Conservation (phyloP, 2,888 invertebrate genomes). For the Polyommatus icarus region DNA sequence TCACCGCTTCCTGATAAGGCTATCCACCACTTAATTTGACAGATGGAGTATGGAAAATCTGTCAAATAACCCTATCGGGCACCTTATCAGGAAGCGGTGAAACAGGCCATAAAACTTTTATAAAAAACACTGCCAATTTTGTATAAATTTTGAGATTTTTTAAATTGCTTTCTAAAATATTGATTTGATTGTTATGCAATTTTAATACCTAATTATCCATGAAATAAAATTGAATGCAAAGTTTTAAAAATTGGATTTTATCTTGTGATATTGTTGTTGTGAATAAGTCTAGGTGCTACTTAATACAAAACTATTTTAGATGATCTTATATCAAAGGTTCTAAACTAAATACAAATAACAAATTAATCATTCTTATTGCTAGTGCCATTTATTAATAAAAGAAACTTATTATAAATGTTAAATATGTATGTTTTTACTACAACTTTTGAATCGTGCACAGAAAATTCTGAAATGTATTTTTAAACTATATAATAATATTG, state of each 20-base stretch:
- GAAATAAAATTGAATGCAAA: background rate
- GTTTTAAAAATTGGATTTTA: background rate
- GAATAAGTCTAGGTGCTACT: conserved; percentile 4
- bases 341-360: conserved; percentile 8
- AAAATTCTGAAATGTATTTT: background rate
- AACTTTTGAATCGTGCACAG: background rate
- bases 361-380: conserved; percentile 14
- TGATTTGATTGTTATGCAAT: background rate
- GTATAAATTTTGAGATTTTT: background rate
- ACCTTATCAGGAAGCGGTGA: too few species aligned
- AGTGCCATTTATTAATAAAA: conserved; percentile 34
- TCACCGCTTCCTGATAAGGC: too few species aligned
- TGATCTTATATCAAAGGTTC: background rate
- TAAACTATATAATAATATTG: background rate
- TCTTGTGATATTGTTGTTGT: conserved; percentile 3
- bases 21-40: too few species aligned
- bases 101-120: background rate
- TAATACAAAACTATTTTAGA: background rate
- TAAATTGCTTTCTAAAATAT: background rate
- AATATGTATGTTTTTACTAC: background rate
- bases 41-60: too few species aligned
- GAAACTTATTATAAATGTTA: background rate
- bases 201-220: background rate
- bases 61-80: too few species aligned
- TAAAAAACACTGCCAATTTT: background rate